Percentiles rank a stretch among this genome's conserved stretches.
Conservation (phyloP, 2,797 vertebrate genomes). For the Protonibea diacanthus region DNA sequence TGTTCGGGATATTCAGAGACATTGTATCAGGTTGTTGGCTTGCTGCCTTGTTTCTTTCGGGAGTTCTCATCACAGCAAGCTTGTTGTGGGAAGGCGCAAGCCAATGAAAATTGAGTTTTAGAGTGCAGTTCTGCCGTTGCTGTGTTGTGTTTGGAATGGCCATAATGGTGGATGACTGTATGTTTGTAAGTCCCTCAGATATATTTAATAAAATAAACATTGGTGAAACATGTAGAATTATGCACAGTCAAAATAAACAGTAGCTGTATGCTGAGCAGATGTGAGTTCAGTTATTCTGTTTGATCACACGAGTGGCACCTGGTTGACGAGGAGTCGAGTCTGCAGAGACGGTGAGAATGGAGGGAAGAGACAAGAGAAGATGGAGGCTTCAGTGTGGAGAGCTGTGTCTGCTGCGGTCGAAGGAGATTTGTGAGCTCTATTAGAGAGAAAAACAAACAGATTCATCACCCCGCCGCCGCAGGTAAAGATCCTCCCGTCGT, state of each 20-base stretch:
- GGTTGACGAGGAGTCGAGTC: not conserved
- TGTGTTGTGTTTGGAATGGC: too few species aligned
- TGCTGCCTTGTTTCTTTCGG: too few species aligned
- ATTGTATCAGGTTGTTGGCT: too few species aligned
- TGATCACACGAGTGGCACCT: not conserved
- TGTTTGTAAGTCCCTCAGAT: too few species aligned
- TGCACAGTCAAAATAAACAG: not conserved
- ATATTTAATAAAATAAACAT: too few species aligned
- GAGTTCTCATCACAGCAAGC: too few species aligned
- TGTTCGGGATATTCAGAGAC: too few species aligned
- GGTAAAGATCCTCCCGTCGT: not conserved
- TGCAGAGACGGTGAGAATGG: not conserved
- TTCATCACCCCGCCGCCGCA: constrained; percentile 9
- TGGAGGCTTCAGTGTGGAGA: constrained; percentile 3
- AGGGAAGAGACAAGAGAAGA: not conserved
- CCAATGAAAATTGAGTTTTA: too few species aligned
- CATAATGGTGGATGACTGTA: too few species aligned
- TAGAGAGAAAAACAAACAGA: constrained; percentile 27
- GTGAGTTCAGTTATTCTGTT: not conserved
- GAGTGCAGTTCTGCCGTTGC: too few species aligned
- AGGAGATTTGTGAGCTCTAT: constrained; percentile 28
- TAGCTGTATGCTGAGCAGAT: not conserved
- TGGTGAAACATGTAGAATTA: not conserved
- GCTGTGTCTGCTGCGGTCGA: not conserved
- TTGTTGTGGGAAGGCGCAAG: too few species aligned